Evolutionary conservation across 2,797 vertebrate species (phyloP), one percentile per base, ranked within the genome.

Genomic region (Brotogeris chrysoptera): DNA sequence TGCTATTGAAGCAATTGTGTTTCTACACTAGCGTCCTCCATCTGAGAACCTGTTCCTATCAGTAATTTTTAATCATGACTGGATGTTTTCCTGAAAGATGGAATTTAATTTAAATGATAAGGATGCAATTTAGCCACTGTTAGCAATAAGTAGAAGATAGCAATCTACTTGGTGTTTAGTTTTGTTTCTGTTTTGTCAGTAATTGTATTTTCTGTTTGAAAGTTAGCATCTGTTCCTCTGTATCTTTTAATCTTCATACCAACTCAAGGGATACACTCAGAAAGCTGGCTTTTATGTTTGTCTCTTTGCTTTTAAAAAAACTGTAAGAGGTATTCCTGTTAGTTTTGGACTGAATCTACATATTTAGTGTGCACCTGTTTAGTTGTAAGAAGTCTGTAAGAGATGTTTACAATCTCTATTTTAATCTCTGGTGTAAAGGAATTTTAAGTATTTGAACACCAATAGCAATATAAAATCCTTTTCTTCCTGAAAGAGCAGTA

Each of bases 191-290:
- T 93, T 86, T 84, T 88, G 73, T 88, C 55, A 86, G 80, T 89
- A 90, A 80, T 80, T 93, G 64, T 88, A 34, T 92, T 93, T 92
- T 50, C 72, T 88, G 1, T 57, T 53, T 79, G 69, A 73, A 76
- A 92, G 41, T 36, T 85, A 92, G 34, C 94, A 93, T 85, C 93
- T 95, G 94, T 77, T 95, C 50, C 55, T 92, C 39, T 21, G 77
- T 65, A 24, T 50, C 83, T 91, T 88, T 87, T 90, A 72, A 81
- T 94, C 70, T 90, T 90, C 23, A 3, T 55, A 92, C 53, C 20
- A 63, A 77, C 53, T 66, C 36, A 19, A 81, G 76, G 73, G 39
- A 21, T 93, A 68, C 44, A 4, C 81, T 80, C 63, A 55, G 59
- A 59, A 65, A 81, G 36, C 47, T 81, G 46, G 50, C 85, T 85